Conservation (phyloP, 2,888 invertebrate genomes). For the Cheilosia impressa region DNA sequence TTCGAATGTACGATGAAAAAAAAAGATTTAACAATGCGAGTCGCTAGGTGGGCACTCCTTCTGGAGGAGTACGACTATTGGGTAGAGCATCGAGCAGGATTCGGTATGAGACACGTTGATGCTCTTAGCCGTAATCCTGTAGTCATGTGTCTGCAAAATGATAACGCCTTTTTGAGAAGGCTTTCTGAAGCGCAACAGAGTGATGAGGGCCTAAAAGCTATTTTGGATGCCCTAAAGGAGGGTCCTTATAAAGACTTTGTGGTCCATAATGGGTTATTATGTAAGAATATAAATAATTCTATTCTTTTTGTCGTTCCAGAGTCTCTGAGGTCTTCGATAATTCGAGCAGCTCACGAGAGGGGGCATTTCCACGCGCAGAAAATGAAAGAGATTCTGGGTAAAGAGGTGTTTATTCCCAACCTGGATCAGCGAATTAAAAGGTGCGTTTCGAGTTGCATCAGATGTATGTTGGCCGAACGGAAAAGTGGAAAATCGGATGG, state of each 20-base stretch:
- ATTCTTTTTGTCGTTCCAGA: conserved; percentile 70
- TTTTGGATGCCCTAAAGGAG: conserved; percentile 21
- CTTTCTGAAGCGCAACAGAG: conserved; percentile 25
- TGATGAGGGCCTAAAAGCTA: conserved; percentile 46
- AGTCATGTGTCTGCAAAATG: conserved; percentile 26
- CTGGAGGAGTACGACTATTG: conserved; percentile 73
- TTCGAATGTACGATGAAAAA: conserved; percentile 67
- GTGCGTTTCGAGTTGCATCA: conserved; percentile 53
- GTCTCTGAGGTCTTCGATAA: conserved; percentile 55
- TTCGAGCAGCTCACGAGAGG: conserved; percentile 61
- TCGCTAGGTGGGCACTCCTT: conserved; percentile 75
- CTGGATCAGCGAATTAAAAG: conserved; percentile 35
- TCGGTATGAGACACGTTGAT: conserved; percentile 75
- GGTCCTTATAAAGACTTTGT: conserved; percentile 20
- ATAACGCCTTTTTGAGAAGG: conserved; percentile 14
- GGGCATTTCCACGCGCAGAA: conserved; percentile 68
- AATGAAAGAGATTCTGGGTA: conserved; percentile 46
- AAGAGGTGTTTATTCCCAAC: conserved; percentile 38
- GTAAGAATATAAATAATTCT: conserved; percentile 23
- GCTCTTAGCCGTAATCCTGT: conserved; percentile 74
- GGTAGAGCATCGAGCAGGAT: conserved; percentile 74
- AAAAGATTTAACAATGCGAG: conserved; percentile 62
- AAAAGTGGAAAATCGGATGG: conserved; percentile 79
- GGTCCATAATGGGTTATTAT: conserved; percentile 27
- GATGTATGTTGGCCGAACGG: conserved; percentile 70